Evolutionary conservation across 1,140 invertebrate genomes (phyloP), one percentile per base, ranked within the genome.

Genomic region (Pararge aegeria): DNA sequence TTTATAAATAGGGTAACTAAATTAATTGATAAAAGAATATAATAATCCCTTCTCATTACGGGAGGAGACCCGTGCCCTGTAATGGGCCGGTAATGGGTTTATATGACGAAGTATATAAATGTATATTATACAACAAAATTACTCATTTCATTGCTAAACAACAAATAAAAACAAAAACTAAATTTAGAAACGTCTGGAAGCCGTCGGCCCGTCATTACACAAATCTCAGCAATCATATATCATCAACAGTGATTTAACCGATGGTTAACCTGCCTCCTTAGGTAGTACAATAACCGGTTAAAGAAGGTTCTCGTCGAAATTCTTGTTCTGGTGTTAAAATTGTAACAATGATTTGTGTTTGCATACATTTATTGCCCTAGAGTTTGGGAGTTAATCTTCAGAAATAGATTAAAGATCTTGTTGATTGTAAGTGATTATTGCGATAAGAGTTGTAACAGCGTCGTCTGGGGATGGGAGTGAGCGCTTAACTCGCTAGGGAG

Each of bases 141-240:
- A 75, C 55, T 64, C 70, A 77, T 77, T 80, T 78, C 73, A 73
- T 46, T 65, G 66, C 51, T 16, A 58, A 46, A 66, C 37, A 38
- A 46, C 49, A 69, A 62, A 68, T 59, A 70, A 64, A 70, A 75
- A 59, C 73, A 68, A 73, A 64, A 51, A 66, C 60, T 12, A 53
- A 71, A 46, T 58, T 71, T 57, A 68, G 71, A 73, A 74, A 70
- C 72, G 67, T 73, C 80, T 78, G 73, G 79, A 51, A 77, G 80
- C 71, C 59, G 64, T 61, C 55, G 42, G 53, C 40, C 75, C 71
- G 65, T 84, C 80, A 89, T 87, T 87, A 89, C 73, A 79, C 63
- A 80, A 88, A 84, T 82, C 75, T 76, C 72, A 65, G 82, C 78
- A 89, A 89, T 89, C 81, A 87, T 83, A 87, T 77, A 87, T 84